phyloP scores from a whole-genome alignment of 2,797 vertebrate species.

The Bryconaethiops microstoma region DNA sequence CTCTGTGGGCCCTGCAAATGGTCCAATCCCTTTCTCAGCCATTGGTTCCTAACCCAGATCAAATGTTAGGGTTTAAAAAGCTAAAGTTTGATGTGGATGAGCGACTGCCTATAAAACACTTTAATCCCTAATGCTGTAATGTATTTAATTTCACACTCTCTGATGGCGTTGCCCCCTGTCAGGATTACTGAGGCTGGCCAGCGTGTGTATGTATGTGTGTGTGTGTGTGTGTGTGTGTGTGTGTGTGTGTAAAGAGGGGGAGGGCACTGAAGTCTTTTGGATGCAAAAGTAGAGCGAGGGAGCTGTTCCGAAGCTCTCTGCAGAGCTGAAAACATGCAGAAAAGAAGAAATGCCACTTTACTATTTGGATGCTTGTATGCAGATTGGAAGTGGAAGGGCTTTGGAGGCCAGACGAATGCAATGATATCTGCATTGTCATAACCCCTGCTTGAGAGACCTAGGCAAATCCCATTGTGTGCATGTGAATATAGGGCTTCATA shows the following conservation, averaged over 20 bases:
- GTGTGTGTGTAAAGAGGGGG: slow-evolving; percentile 58
- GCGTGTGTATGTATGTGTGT: slow-evolving; percentile 40
- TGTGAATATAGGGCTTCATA: slow-evolving; percentile 78
- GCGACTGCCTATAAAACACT: slow-evolving; percentile 94
- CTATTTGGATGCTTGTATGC: slow-evolving; percentile 80
- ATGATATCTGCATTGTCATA: slow-evolving; percentile 78
- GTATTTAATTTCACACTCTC: slow-evolving; percentile 98
- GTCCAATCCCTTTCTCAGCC: slow-evolving; percentile 76
- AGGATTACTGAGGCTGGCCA: slow-evolving; percentile 82
- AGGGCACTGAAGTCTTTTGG: slow-evolving; percentile 77
- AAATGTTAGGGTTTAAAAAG: slow-evolving; percentile 92
- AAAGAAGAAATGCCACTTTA: slow-evolving; percentile 59
- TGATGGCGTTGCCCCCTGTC: slow-evolving; percentile 87
- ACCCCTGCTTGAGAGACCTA: slow-evolving; percentile 72
- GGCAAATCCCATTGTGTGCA: slow-evolving; percentile 81
- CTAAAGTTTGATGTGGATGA: slow-evolving; percentile 94
- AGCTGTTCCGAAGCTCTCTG: slow-evolving; percentile 60
- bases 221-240: slow-evolving; percentile 44
- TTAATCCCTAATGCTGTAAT: slow-evolving; percentile 91
- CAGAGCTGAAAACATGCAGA: slow-evolving; percentile 16
- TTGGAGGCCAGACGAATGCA: slow-evolving; percentile 73
- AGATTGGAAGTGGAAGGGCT: slow-evolving; percentile 75
- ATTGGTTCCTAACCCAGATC: slow-evolving; percentile 85
- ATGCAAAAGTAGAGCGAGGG: slow-evolving; percentile 67
- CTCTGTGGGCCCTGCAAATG: slow-evolving; percentile 71